Evolutionary conservation across 2,888 invertebrate species (phyloP).

Genomic region (Zonitis immaculata): DNA sequence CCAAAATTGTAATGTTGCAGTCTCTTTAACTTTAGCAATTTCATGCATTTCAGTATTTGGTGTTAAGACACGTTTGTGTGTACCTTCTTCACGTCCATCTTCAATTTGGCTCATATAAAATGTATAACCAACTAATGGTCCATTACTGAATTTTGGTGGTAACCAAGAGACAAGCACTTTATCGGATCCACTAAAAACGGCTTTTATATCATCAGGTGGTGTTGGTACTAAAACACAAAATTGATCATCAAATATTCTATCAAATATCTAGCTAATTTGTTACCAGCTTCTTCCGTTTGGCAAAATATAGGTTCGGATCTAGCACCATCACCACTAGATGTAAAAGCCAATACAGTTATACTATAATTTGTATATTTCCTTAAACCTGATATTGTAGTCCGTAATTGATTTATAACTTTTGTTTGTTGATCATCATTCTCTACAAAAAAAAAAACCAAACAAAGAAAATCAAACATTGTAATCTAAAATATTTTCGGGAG

Average conservation of each 20-base stretch:
- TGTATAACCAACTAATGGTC: conserved; percentile 76
- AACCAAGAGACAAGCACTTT: conserved; percentile 87
- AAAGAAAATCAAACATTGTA: too few species aligned
- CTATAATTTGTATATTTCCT: conserved; percentile 89
- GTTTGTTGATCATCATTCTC: conserved; percentile 71
- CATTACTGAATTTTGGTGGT: conserved; percentile 79
- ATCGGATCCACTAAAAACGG: conserved; percentile 77
- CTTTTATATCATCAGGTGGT: conserved; percentile 86
- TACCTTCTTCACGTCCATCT: conserved; percentile 73
- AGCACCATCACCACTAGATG: conserved; percentile 84
- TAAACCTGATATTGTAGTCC: conserved; percentile 69
- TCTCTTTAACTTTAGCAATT: conserved; percentile 64
- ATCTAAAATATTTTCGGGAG: neutral
- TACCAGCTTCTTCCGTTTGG: conserved; percentile 86
- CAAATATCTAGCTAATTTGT: conserved; percentile 14
- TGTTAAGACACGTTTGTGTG: conserved; percentile 68
- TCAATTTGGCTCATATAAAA: conserved; percentile 78
- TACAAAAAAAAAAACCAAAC: conserved; percentile 36
- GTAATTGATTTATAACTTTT: conserved; percentile 67
- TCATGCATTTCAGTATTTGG: conserved; percentile 68
- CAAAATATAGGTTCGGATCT: conserved; percentile 79
- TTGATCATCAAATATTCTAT: conserved; percentile 6
- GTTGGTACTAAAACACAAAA: conserved; percentile 67
- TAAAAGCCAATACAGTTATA: conserved; percentile 83
- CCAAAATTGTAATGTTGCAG: conserved; percentile 71